Evolutionary conservation across 2,888 invertebrate genomes (phyloP), one percentile per base, ranked within the genome.

Genomic region (Apeira syringaria): DNA sequence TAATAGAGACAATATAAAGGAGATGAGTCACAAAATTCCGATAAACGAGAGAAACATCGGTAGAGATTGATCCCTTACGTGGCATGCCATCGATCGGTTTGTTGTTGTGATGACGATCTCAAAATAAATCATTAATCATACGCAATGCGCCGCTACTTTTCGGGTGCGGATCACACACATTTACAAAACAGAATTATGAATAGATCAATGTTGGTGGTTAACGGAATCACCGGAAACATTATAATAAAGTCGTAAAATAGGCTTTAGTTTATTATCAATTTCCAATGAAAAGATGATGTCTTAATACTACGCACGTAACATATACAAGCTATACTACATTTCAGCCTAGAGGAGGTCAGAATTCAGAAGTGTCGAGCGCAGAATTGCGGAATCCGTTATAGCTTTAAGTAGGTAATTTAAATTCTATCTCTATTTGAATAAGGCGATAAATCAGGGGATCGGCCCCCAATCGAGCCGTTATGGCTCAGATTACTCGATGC

Each of bases 1-100:
- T 61, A 60, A 71, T 69, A 68, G 59, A 67, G 55, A 59, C 68
- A 60, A 61, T 61, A 61, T 61, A 64, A 59, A 64, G n/a, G 8
- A 20, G 13, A 10, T 31, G 35, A 39, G 5, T 45, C 30, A 37
- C 17, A 7, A 12, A 28, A 33, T 48, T 53, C 38, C 48, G 47
- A 61, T 57, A 59, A 61, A 57, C 61, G 48, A 59, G 53, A n/a
- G n/a, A n/a, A n/a, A 54, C 50, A 50, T 56, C 50, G 52, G 47
- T 47, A 59, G 53, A 59, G 38, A 45, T 50, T 33, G 44, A 28
- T 42, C 34, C 39, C 46, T 43, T 46, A 40, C 38, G 45, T 41
- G 42, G 35, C 31, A 8, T 35, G 28, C 37, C 33, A 38, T 47
- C 45, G 40, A 35, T 38, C 26, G 20, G 28, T 47, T 41, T 31